Evolutionary conservation across 2,113 vertebrate genomes (phyloP).

Genomic region (Rhodinocichla rosea): DNA sequence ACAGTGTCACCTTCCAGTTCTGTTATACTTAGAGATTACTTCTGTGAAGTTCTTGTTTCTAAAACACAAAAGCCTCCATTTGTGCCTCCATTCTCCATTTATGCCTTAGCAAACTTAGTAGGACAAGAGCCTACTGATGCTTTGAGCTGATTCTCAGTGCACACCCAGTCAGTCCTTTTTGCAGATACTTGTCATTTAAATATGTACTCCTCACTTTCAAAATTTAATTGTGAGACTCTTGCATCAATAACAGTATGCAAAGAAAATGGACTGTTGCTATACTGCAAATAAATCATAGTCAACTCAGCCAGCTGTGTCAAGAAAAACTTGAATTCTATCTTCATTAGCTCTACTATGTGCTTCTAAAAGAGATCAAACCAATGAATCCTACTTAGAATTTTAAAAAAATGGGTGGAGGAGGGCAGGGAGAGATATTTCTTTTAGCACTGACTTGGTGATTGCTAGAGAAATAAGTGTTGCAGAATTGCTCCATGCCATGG

Average conservation of each 20-base stretch:
- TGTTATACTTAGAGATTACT: not conserved
- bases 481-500: not conserved
- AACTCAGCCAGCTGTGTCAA: not conserved
- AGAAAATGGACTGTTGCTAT: not conserved
- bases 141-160: not conserved
- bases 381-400: not conserved
- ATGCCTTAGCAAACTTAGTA: not conserved
- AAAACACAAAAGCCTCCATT: not conserved
- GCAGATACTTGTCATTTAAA: not conserved
- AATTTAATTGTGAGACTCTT: not conserved
- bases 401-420: accelerated
- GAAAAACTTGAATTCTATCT: not conserved
- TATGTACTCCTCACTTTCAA: not conserved
- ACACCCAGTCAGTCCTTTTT: not conserved
- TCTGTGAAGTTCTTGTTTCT: not conserved
- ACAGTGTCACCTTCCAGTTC: not conserved
- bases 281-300: not conserved
- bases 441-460: not conserved
- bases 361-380: not conserved
- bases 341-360: not conserved
- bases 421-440: not conserved
- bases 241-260: not conserved
- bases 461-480: not conserved
- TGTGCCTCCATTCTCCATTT: not conserved
- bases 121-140: not conserved